Evolutionary conservation across 2,113 vertebrate genomes (phyloP).

Genomic region (Pterocles burchelli): DNA sequence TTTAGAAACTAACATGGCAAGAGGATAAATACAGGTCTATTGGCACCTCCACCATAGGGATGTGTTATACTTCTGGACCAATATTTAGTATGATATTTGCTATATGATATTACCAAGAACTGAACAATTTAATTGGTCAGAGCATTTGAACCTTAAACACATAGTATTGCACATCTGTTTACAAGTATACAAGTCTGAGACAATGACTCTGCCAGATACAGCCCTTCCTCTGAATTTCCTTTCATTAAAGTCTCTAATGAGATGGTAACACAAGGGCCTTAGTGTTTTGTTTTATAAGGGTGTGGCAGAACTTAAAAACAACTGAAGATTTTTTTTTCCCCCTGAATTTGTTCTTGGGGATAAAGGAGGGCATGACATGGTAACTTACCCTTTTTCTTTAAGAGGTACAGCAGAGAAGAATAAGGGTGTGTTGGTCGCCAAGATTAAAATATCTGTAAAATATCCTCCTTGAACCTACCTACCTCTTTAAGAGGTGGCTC

Average conservation of each 20-base stretch:
- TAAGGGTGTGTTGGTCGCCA: fast-evolving
- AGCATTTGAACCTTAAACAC: not conserved
- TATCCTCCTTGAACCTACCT: not conserved
- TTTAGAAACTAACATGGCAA: not conserved
- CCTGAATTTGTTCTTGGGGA: not conserved
- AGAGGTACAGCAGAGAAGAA: not conserved
- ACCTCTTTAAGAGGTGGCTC: not conserved
- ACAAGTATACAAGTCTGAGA: not conserved
- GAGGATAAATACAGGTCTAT: not conserved
- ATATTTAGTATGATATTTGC: not conserved
- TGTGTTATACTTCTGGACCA: not conserved
- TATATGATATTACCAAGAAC: not conserved
- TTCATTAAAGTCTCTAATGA: not conserved
- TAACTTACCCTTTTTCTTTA: not conserved
- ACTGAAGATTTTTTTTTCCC: not conserved
- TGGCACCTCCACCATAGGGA: not conserved
- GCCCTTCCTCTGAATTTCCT: not conserved
- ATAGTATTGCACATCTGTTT: not conserved
- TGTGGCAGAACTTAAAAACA: not conserved
- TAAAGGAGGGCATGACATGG: not conserved
- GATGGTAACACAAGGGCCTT: not conserved
- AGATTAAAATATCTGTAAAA: not conserved
- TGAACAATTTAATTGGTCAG: not conserved
- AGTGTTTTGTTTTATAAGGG: not conserved
- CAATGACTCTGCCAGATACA: not conserved